Evolutionary conservation across 64 coral and sea anemone species (phyloP).

Genomic region (Trachythela sp.): DNA sequence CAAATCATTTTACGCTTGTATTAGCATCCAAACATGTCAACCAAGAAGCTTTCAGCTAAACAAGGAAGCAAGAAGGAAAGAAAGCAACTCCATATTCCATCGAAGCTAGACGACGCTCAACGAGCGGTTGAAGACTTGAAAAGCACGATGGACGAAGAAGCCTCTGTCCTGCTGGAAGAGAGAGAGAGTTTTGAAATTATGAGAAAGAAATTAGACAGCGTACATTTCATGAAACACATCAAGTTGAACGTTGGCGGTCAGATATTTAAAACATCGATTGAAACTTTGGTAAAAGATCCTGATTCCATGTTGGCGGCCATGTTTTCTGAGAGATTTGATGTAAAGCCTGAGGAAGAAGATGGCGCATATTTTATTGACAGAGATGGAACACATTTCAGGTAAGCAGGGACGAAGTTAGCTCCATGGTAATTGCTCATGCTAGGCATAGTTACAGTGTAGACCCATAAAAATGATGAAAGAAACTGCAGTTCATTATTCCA

Average conservation of each 20-base stretch:
- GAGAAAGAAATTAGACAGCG: constrained; percentile 20
- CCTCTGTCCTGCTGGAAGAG: neutral
- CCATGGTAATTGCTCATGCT: too few relatives aligned
- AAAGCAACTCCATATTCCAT: too few relatives aligned
- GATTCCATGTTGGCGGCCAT: neutral
- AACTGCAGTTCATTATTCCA: too few relatives aligned
- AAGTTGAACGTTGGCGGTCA: constrained; percentile 32
- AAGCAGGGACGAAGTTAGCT: neutral
- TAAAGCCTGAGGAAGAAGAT: constrained; percentile 21
- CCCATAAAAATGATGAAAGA: too few relatives aligned
- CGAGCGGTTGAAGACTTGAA: too few relatives aligned
- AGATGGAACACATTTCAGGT: constrained; percentile 26
- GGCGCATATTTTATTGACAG: constrained; percentile 29
- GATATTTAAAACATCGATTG: constrained; percentile 6
- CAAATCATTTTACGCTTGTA: too few relatives aligned
- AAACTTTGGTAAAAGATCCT: neutral
- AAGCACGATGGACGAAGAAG: neutral
- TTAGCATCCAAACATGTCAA: too few relatives aligned
- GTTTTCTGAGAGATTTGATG: constrained; percentile 21
- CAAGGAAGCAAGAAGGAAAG: too few relatives aligned
- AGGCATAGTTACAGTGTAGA: neutral
- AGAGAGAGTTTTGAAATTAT: constrained; percentile 13
- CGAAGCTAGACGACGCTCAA: too few relatives aligned
- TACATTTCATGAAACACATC: constrained; percentile 24
- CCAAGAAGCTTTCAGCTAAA: too few relatives aligned